Evolutionary conservation across 2,888 invertebrate species (phyloP), one percentile per base, ranked within the genome.

Genomic region (Xylota sylvarum): DNA sequence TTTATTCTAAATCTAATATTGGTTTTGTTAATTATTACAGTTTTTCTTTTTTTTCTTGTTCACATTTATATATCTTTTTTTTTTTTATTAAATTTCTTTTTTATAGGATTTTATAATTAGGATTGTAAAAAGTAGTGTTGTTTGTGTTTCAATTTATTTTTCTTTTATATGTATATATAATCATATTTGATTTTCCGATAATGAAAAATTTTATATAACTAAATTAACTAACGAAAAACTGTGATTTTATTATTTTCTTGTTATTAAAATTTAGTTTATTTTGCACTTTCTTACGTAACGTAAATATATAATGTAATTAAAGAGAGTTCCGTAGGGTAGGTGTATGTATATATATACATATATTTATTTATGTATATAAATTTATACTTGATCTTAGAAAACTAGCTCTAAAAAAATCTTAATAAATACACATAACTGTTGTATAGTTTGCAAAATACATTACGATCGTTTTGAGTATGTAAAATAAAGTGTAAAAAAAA

Each of bases 291-390:
- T 80, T 85, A 76, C 85, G 72, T 85, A 79, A 79, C 79, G 79
- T 79, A 80, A 80, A 72, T 79, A 72, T 30, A 64, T 77, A 76
- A 74, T 67, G 67, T 77, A 62, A 73, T 37, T 77, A 82, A 77
- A 78, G 73, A 86, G 76, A 77, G 78, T 82, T 77, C 56, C 64
- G 73, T 83, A 76, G 55, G 48, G 67, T 78, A 87, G 78, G 62
- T 79, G 46, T 74, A 70, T 69, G 23, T 64, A 60, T 79, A 77
- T 67, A 52, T 60, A 88, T 89, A 88, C 84, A 83, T 88, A 87
- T 89, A 86, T 48, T 52, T 32, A 40, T 76, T 37, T 60, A 88
- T 89, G 88, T 86, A 84, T 88, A 87, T 89, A 86, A 87, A 19
- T 74, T 69, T 64, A 72, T 56, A 74, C 64, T 69, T 79, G n/a